Evolutionary conservation across 2,797 vertebrate species (phyloP).

Genomic region (Atherinosoma microstoma): DNA sequence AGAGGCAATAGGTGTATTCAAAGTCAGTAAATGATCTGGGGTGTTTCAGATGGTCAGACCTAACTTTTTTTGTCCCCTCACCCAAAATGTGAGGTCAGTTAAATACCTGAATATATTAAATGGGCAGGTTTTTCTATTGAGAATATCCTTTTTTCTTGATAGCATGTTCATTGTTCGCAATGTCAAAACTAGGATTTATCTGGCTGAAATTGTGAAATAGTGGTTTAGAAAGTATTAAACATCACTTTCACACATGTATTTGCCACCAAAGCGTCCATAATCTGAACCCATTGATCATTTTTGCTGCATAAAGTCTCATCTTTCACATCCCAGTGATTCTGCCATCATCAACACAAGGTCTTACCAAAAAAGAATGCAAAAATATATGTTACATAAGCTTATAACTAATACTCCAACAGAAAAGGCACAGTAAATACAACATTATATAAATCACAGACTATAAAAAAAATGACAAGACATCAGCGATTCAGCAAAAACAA

Average conservation of each 20-base stretch:
- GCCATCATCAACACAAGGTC: neutral
- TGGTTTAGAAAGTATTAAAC: neutral
- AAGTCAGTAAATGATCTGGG: too few species aligned
- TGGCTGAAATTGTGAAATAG: too few species aligned
- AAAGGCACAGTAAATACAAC: neutral
- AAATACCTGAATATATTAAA: too few species aligned
- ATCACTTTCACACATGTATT: neutral
- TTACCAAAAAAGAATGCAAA: neutral
- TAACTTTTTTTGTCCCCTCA: too few species aligned
- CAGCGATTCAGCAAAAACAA: neutral
- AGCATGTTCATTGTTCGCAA: too few species aligned
- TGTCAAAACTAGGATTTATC: too few species aligned
- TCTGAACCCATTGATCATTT: neutral
- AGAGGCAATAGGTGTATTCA: too few species aligned
- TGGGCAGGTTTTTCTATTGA: too few species aligned
- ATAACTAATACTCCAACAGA: neutral
- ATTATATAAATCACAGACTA: neutral
- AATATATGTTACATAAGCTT: neutral
- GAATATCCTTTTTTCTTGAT: too few species aligned
- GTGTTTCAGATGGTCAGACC: too few species aligned
- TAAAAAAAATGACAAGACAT: neutral
- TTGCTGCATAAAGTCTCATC: neutral
- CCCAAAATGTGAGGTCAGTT: too few species aligned
- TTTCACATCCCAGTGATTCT: neutral
- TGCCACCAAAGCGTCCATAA: neutral